A percentile compares a stretch with the other conserved stretches of the same genome.
Evolutionary conservation across 2,113 vertebrate species (phyloP).

Genomic region (Mugil cephalus): DNA sequence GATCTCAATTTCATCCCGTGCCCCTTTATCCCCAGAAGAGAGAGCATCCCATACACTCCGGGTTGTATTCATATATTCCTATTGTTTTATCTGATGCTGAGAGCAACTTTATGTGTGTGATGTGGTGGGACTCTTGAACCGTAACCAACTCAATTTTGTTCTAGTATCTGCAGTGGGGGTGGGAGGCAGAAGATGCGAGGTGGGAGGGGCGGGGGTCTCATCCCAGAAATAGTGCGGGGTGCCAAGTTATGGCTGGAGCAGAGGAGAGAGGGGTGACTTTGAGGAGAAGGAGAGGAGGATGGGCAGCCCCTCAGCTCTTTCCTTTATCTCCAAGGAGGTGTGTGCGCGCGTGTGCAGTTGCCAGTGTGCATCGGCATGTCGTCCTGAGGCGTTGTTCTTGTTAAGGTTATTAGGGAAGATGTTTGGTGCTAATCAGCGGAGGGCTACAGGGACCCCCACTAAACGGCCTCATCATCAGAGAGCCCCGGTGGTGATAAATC

Average conservation of each 20-base stretch:
- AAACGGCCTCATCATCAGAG: constrained; percentile 93
- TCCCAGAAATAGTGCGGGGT: constrained; percentile 50
- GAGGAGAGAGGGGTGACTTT: constrained; percentile 81
- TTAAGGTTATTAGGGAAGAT: constrained; percentile 91
- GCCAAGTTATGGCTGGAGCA: constrained; percentile 60
- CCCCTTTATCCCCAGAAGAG: constrained; percentile 41
- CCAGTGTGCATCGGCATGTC: constrained; percentile 57
- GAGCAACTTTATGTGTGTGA: constrained; percentile 66
- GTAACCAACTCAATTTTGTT: constrained; percentile 74
- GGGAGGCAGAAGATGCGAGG: constrained; percentile 8
- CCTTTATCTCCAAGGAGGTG: constrained; percentile 66
- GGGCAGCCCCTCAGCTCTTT: constrained; percentile 74
- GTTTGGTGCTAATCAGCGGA: constrained; percentile 90
- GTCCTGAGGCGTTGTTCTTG: constrained; percentile 84
- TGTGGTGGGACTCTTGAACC: constrained; percentile 70
- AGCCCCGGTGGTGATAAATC: constrained; percentile 94
- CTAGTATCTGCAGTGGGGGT: constrained; percentile 6
- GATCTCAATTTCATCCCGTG: constrained; percentile 54
- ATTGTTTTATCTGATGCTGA: constrained; percentile 61
- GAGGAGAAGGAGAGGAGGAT: constrained; percentile 68
- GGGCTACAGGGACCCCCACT: constrained; percentile 91
- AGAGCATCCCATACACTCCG: constrained; percentile 7
- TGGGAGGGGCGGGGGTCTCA: constrained; percentile 30
- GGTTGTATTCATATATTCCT: constrained; percentile 58
- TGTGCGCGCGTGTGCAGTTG: constrained; percentile 36